Conservation (phyloP, 2,888 invertebrate species). For the Lasioglossum villosulum region DNA sequence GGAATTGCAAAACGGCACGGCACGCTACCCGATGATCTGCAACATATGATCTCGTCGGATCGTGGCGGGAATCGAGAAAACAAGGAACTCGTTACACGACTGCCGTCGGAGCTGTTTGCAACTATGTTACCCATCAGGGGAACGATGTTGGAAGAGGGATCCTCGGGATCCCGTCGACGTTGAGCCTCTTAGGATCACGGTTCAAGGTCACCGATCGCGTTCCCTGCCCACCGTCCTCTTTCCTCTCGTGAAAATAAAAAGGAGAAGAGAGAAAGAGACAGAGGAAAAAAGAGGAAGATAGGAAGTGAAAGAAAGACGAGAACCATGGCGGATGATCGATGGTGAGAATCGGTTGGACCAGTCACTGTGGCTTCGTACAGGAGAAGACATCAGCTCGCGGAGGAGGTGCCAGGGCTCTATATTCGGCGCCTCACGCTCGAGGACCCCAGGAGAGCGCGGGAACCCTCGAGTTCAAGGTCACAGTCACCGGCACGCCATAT, state of each 20-base stretch:
- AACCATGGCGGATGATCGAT: slow-evolving; percentile 68
- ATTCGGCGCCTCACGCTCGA: slow-evolving; percentile 82
- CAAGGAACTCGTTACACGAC: slow-evolving; percentile 22
- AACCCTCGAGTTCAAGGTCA: slow-evolving; percentile 78
- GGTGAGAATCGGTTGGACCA: slow-evolving; percentile 71
- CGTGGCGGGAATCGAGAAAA: slow-evolving; percentile 6
- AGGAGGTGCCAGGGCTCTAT: slow-evolving; percentile 83
- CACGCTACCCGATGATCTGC: slow-evolving; percentile 32
- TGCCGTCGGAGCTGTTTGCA: slow-evolving; percentile 6
- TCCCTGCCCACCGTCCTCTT: slow-evolving; percentile 42
- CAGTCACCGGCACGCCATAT: slow-evolving; percentile 79
- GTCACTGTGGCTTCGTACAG: slow-evolving; percentile 81
- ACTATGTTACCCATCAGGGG: slow-evolving; percentile 29
- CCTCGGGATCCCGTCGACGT: slow-evolving; percentile 33
- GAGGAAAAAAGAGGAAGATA: neutral
- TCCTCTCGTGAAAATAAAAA: slow-evolving; percentile 33
- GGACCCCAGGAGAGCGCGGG: slow-evolving; percentile 80
- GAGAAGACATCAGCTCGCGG: slow-evolving; percentile 80
- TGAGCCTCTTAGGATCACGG: slow-evolving; percentile 51
- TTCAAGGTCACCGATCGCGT: slow-evolving; percentile 68
- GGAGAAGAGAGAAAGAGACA: slow-evolving; percentile 1
- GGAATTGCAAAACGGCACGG: slow-evolving; percentile 36
- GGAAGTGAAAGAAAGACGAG: slow-evolving; percentile 20
- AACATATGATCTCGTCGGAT: slow-evolving; percentile 32
- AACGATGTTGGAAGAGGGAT: slow-evolving; percentile 17